A percentile compares a stretch with the other conserved stretches of the same genome.
These are phyloP conservation scores for Alsophila aescularia DNA, from an alignment of 2,888 invertebrate species.

Conservation along the genomic window DNA sequence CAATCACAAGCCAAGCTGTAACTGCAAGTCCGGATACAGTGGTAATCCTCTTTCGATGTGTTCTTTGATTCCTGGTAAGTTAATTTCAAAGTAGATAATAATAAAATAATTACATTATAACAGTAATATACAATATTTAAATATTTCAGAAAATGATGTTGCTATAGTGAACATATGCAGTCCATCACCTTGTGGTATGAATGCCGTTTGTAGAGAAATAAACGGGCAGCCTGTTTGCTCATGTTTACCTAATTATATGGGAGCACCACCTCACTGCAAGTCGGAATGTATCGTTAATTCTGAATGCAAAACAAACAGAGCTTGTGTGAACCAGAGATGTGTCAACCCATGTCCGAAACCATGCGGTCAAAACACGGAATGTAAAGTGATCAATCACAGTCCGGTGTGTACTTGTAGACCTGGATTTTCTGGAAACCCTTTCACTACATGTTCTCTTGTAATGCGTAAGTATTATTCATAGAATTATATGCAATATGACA, in stretches of 20 bases:
- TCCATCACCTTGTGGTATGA: conserved; percentile 89
- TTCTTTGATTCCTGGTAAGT: conserved; percentile 66
- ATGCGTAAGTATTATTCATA: conserved; percentile 84
- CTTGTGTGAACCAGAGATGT: conserved; percentile 88
- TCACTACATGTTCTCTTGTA: conserved; percentile 84
- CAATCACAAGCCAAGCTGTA: conserved; percentile 87
- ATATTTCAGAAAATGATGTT: conserved; percentile 58
- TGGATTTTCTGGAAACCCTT: conserved; percentile 88
- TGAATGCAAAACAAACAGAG: conserved; percentile 86
- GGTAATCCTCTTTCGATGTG: conserved; percentile 87
- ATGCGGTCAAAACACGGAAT: conserved; percentile 87
- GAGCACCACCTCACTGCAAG: conserved; percentile 86
- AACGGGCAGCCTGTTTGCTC: conserved; percentile 90
- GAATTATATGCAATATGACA: too few species aligned
- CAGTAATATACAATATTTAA: background rate
- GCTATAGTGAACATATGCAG: conserved; percentile 86
- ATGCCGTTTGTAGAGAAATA: conserved; percentile 89
- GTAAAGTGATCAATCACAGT: conserved; percentile 88
- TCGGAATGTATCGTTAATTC: conserved; percentile 87
- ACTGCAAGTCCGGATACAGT: conserved; percentile 84
- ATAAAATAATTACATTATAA: background rate
- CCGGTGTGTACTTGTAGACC: conserved; percentile 88
- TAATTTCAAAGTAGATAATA: background rate
- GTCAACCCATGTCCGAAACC: conserved; percentile 88
- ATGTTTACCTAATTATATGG: conserved; percentile 87